Evolutionary conservation across 2,888 invertebrate genomes (phyloP).

Genomic region (Ochropleura leucogaster): DNA sequence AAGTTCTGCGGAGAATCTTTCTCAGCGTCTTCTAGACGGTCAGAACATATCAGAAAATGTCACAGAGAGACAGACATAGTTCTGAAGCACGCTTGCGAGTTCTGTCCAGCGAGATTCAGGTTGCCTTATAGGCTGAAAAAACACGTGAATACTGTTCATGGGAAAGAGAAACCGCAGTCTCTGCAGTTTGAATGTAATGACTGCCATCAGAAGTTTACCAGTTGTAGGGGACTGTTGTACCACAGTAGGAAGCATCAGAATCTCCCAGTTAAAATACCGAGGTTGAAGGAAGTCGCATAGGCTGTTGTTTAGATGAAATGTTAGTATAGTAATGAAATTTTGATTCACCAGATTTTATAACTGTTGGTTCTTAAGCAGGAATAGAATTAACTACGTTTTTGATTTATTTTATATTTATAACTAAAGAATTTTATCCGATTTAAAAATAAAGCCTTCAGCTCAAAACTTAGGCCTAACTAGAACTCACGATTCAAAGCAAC

Average conservation of each 20-base stretch:
- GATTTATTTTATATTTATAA: not conserved
- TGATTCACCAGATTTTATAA: not conserved
- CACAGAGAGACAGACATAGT: conserved; percentile 73
- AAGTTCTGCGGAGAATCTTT: conserved; percentile 80
- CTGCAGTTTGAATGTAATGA: conserved; percentile 74
- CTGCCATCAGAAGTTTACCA: conserved; percentile 79
- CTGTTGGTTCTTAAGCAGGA: not conserved
- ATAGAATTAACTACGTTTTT: not conserved
- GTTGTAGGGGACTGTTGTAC: conserved; percentile 76
- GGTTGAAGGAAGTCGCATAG: conserved; percentile 16
- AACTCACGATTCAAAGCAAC: too few species aligned
- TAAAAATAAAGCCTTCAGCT: not conserved
- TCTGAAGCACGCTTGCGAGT: conserved; percentile 76
- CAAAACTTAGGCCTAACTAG: not conserved
- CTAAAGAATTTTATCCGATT: not conserved
- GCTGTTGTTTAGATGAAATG: not conserved
- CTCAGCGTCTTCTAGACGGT: conserved; percentile 82
- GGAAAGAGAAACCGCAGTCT: conserved; percentile 51
- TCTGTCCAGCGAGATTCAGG: conserved; percentile 81
- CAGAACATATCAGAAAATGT: conserved; percentile 79
- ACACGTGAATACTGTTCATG: conserved; percentile 77
- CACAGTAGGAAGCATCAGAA: conserved; percentile 78
- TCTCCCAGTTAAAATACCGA: conserved; percentile 13
- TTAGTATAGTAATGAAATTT: not conserved
- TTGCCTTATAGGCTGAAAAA: conserved; percentile 78